A percentile compares a stretch with the other conserved stretches of the same genome.
Evolutionary conservation across 1,140 invertebrate species (phyloP).

Genomic region (Periplaneta americana): DNA sequence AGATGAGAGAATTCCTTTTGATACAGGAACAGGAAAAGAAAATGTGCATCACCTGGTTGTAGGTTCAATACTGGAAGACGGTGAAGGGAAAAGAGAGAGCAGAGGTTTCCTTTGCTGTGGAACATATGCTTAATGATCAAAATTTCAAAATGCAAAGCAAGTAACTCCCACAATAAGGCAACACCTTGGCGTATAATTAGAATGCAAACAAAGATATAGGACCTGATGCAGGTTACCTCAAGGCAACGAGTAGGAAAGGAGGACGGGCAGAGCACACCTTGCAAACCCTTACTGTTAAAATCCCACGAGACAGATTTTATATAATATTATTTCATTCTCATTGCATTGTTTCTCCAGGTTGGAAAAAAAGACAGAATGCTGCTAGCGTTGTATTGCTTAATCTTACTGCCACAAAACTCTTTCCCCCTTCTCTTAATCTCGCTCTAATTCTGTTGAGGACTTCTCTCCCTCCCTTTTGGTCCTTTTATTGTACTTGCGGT

Average conservation of each 20-base stretch:
- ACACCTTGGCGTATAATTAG: neutral
- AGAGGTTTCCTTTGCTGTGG: neutral
- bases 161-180: neutral
- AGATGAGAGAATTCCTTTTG: no score
- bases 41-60: no score
- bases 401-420: neutral
- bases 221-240: neutral
- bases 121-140: neutral
- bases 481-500: neutral
- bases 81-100: neutral
- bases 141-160: neutral
- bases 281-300: no score
- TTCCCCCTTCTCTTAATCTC: neutral
- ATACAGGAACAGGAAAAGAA: no score
- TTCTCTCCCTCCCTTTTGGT: neutral
- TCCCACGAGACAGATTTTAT: neutral
- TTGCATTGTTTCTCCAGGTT: neutral
- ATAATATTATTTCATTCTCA: neutral
- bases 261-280: no score
- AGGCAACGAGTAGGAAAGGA: neutral
- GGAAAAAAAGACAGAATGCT: neutral
- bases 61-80: no score
- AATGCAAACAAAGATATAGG: neutral
- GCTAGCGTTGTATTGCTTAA: neutral
- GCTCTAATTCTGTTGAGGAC: neutral